These are phyloP conservation scores for Galeruca laticollis DNA, from an alignment of 2,888 invertebrate genomes.

Conservation along the genomic window DNA sequence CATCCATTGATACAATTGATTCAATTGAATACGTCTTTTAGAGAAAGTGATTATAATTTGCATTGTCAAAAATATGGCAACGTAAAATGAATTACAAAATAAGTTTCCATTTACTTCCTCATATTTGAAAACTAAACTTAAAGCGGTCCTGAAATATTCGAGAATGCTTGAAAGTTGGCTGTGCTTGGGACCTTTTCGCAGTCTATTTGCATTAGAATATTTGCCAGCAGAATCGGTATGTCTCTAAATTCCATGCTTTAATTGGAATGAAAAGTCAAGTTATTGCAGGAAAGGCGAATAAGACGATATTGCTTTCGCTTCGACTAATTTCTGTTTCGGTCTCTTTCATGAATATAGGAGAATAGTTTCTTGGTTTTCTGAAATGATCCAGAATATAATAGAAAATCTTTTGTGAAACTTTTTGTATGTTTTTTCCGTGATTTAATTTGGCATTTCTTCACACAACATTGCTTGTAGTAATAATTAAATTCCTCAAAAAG, in stretches of 20 bases:
- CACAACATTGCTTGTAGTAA: too few species aligned
- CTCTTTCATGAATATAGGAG: not conserved
- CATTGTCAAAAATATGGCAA: too few species aligned
- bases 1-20: too few species aligned
- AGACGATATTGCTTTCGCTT: constrained; percentile 14
- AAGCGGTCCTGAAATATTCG: constrained; percentile 6
- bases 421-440: not conserved
- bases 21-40: too few species aligned
- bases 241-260: constrained; percentile 24
- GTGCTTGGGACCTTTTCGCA: constrained; percentile 33
- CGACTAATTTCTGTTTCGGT: constrained; percentile 3
- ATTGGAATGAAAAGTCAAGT: constrained; percentile 29
- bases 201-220: constrained; percentile 37
- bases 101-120: too few species aligned
- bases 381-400: not conserved
- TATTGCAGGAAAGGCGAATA: constrained; percentile 12
- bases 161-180: constrained; percentile 18
- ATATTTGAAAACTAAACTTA: too few species aligned
- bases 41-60: too few species aligned
- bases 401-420: not conserved
- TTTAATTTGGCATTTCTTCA: too few species aligned
- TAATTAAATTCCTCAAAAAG: too few species aligned
- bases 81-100: too few species aligned
- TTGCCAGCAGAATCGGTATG: constrained; percentile 35
- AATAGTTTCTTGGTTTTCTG: not conserved